Conservation (phyloP, 2,888 invertebrate species). For the Ophioninae sp. region DNA sequence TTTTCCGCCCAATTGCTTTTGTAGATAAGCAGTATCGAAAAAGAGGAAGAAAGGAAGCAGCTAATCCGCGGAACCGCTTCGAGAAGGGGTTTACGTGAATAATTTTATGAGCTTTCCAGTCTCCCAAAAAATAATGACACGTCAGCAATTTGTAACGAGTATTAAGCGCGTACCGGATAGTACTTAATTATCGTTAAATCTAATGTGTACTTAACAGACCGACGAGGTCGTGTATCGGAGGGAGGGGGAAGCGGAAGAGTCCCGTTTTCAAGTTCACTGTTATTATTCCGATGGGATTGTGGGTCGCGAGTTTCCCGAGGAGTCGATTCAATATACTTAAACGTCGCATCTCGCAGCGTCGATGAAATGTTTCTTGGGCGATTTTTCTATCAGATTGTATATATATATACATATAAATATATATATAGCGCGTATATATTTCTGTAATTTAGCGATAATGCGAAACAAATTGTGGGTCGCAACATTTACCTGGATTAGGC, state of each 20-base stretch:
- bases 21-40: neutral
- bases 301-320: neutral
- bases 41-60: slow-evolving; percentile 7
- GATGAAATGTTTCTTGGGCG: slow-evolving; percentile 24
- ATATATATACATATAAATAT: neutral
- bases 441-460: slow-evolving; percentile 40
- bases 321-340: neutral
- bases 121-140: slow-evolving; percentile 71
- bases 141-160: slow-evolving; percentile 70
- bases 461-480: neutral
- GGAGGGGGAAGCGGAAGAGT: neutral
- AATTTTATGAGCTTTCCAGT: slow-evolving; percentile 63
- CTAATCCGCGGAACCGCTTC: slow-evolving; percentile 15
- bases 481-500: slow-evolving; percentile 24
- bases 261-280: slow-evolving; percentile 26
- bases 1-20: neutral
- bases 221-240: slow-evolving; percentile 34
- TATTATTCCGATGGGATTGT: slow-evolving; percentile 35
- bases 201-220: slow-evolving; percentile 71
- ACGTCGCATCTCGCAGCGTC: slow-evolving; percentile 4
- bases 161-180: slow-evolving; percentile 70
- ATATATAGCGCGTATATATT: slow-evolving; percentile 44
- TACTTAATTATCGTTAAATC: slow-evolving; percentile 71
- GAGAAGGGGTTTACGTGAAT: slow-evolving; percentile 53
- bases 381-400: slow-evolving; percentile 43